phyloP scores from a whole-genome alignment of 1,140 invertebrate species.

The Stenopsyche tienmushanensis region DNA sequence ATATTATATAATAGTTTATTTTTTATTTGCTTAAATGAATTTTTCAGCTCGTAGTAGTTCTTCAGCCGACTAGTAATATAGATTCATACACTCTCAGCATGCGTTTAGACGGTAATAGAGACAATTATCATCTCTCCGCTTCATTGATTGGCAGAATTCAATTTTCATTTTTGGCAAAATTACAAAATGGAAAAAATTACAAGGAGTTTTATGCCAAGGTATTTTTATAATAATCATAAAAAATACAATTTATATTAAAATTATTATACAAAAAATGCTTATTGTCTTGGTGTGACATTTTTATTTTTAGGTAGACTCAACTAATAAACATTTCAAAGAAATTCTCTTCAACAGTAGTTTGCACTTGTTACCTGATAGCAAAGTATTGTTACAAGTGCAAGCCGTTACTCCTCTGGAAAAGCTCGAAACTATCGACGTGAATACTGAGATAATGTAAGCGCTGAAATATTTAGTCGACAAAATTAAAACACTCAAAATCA shows the following conservation, averaged over 20 bases:
- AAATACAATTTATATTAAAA: background rate
- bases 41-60: constrained; percentile 26
- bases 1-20: background rate
- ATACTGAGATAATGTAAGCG: constrained; percentile 49
- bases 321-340: constrained; percentile 43
- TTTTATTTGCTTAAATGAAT: background rate
- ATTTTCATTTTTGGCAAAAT: constrained; percentile 56
- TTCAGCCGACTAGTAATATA: constrained; percentile 25
- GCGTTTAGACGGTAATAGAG: constrained; percentile 42
- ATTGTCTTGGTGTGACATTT: background rate
- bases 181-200: constrained; percentile 54
- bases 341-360: constrained; percentile 51
- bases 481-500: background rate
- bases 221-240: constrained; percentile 18
- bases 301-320: constrained; percentile 34
- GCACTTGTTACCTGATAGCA: constrained; percentile 45
- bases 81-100: constrained; percentile 44
- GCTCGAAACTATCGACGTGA: constrained; percentile 46
- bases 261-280: background rate
- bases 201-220: constrained; percentile 53
- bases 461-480: background rate
- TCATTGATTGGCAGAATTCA: constrained; percentile 45
- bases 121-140: constrained; percentile 44
- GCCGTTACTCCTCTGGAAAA: constrained; percentile 49
- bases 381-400: constrained; percentile 47